These are phyloP conservation scores for Sphinx pinastri DNA, from an alignment of 2,888 invertebrate genomes.

Conservation along the genomic window DNA sequence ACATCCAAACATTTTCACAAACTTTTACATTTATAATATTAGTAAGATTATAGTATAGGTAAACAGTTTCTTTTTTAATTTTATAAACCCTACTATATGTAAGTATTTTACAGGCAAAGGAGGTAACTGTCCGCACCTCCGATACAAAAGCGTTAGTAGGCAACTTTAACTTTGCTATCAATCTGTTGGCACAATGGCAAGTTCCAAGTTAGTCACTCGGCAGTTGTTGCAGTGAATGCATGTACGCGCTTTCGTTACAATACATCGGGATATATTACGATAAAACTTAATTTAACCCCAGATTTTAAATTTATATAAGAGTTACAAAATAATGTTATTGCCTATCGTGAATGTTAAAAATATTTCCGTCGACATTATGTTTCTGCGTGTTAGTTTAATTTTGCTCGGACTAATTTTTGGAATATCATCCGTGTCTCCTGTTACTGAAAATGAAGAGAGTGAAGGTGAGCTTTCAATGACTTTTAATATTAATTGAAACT, in stretches of 20 bases:
- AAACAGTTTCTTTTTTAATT: background rate
- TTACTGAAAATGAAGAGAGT: constrained; percentile 69
- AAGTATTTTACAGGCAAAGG: background rate
- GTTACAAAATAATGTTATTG: background rate
- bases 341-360: background rate
- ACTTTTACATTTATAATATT: no score
- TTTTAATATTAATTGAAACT: background rate
- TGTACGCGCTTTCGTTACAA: constrained; percentile 35
- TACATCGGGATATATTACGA: constrained; percentile 31
- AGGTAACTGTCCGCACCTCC: constrained; percentile 3
- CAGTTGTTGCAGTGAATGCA: constrained; percentile 44
- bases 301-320: background rate
- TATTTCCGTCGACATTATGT: constrained; percentile 47
- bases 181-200: background rate
- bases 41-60: no score
- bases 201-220: constrained; percentile 33
- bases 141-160: constrained; percentile 1
- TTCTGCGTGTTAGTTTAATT: constrained; percentile 57
- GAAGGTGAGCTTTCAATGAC: constrained; percentile 62
- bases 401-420: constrained; percentile 68
- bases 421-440: constrained; percentile 67
- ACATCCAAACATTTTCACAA: no score
- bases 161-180: constrained; percentile 14
- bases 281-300: background rate
- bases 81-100: background rate